A percentile compares a stretch with the other conserved stretches of the same genome.
phyloP scores from a whole-genome alignment of 2,113 vertebrate genomes.

The Clinocottus analis region DNA sequence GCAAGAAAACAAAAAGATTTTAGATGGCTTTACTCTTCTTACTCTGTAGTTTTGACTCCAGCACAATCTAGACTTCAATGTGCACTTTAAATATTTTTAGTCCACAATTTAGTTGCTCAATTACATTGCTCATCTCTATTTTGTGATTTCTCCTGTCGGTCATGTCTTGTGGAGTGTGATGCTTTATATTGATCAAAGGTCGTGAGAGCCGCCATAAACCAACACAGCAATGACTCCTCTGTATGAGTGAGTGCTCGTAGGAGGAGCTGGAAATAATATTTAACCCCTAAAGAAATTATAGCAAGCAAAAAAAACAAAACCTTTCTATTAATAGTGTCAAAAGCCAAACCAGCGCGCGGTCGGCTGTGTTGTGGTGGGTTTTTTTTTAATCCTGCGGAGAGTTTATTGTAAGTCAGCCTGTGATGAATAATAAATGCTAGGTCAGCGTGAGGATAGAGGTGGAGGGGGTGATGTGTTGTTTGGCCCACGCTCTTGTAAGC shows the following conservation, averaged over 20 bases:
- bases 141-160: too few species aligned
- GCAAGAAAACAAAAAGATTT: not conserved
- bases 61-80: not conserved
- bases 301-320: not conserved
- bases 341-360: slow-evolving; percentile 16
- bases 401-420: slow-evolving; percentile 46
- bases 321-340: not conserved
- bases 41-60: not conserved
- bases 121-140: too few species aligned
- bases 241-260: slow-evolving; percentile 19
- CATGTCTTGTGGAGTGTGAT: slow-evolving; percentile 16
- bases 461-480: slow-evolving; percentile 26
- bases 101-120: not conserved
- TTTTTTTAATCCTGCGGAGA: slow-evolving; percentile 1
- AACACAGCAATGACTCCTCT: slow-evolving; percentile 41
- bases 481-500: slow-evolving; percentile 51
- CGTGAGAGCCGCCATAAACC: slow-evolving; percentile 49
- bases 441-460: slow-evolving; percentile 40
- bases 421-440: slow-evolving; percentile 72
- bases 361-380: slow-evolving; percentile 36
- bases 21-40: not conserved
- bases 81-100: not conserved
- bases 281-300: not conserved
- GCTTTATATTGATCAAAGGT: slow-evolving; percentile 50
- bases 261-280: not conserved